Conservation (phyloP, 1,140 invertebrate genomes). For the Lucilia sericata region DNA sequence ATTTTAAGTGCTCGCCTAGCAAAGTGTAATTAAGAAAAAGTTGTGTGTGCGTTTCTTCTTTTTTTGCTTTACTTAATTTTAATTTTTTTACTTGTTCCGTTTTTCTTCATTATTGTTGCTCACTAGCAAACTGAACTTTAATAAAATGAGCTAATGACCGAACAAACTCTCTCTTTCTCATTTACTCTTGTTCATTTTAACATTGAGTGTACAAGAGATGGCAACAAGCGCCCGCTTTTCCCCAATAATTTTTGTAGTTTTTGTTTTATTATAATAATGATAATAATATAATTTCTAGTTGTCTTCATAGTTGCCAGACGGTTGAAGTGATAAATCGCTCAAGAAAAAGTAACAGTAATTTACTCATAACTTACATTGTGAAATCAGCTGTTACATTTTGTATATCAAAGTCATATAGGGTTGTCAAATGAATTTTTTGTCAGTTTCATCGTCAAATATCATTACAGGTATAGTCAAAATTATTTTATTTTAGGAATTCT, state of each 20-base stretch:
- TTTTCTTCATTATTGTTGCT: constrained; percentile 4
- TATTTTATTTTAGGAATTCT: no score
- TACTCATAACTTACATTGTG: no score
- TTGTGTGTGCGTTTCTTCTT: neutral
- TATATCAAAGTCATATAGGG: no score
- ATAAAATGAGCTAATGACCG: constrained; percentile 36
- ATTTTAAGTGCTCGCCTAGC: neutral
- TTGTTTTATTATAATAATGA: neutral
- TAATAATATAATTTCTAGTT: constrained; percentile 4
- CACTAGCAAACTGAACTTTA: neutral
- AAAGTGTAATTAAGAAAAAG: constrained; percentile 16
- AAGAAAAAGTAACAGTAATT: no score
- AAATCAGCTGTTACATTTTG: no score
- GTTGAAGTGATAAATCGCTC: neutral
- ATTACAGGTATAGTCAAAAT: no score
- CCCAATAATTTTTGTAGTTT: constrained; percentile 27
- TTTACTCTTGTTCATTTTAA: neutral
- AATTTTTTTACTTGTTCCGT: constrained; percentile 4
- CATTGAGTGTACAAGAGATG: constrained; percentile 9
- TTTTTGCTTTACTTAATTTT: neutral
- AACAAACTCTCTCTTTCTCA: constrained; percentile 1
- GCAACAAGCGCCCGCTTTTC: constrained; percentile 31
- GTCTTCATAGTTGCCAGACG: neutral
- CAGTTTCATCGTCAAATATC: no score
- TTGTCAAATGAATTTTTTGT: no score